Evolutionary conservation across 2,797 vertebrate genomes (phyloP).

Genomic region (Anguilla obscura): DNA sequence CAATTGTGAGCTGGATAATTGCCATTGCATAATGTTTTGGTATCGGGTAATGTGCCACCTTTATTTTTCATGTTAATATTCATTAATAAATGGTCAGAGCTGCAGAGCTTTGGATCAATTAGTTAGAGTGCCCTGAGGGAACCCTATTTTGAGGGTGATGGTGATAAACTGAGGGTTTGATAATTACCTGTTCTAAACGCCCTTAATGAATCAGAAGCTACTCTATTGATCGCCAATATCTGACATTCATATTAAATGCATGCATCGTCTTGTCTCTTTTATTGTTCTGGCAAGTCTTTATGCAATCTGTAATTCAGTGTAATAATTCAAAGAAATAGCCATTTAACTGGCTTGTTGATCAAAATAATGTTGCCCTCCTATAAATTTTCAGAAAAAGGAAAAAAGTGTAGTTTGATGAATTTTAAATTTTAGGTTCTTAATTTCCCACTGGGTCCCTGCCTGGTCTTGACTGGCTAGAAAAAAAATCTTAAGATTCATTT

Average conservation of each 20-base stretch:
- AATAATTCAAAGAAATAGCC: conserved; percentile 17
- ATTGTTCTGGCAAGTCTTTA: neutral
- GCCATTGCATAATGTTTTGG: conserved; percentile 18
- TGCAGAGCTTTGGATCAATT: conserved; percentile 16
- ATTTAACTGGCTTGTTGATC: conserved; percentile 13
- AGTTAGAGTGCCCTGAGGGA: conserved; percentile 4
- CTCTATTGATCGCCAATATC: conserved; percentile 18
- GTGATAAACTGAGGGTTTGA: conserved; percentile 1
- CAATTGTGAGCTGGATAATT: neutral
- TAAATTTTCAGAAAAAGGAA: neutral
- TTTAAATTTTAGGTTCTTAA: conserved; percentile 7
- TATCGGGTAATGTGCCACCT: neutral
- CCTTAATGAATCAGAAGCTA: conserved; percentile 28
- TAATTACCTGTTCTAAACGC: conserved; percentile 1
- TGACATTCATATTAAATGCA: conserved; percentile 6
- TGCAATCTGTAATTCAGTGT: neutral
- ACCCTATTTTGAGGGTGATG: neutral
- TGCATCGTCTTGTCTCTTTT: conserved; percentile 8
- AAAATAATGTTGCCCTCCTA: neutral
- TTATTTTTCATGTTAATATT: neutral
- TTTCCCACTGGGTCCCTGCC: neutral
- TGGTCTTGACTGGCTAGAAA: neutral
- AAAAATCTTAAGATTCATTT: neutral
- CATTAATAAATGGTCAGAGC: neutral
- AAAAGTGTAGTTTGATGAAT: neutral